phyloP scores from a whole-genome alignment of 2,797 vertebrate genomes.

The Argentina silus region DNA sequence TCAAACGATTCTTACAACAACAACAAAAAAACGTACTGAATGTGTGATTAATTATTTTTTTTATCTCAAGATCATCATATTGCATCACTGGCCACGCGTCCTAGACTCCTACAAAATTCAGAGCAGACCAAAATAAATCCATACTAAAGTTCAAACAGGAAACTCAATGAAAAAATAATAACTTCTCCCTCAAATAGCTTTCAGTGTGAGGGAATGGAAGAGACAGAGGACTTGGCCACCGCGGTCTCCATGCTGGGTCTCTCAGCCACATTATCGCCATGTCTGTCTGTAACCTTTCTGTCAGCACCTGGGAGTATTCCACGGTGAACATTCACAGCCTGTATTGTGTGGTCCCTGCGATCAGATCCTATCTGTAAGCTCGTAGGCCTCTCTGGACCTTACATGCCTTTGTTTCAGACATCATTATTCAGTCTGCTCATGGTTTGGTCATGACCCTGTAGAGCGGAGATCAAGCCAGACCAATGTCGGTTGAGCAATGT shows the following conservation, averaged over 20 bases:
- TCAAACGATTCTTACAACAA: no score
- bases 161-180: not conserved
- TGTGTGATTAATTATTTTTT: not conserved
- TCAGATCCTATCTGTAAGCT: not conserved
- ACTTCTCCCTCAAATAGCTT: not conserved
- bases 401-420: not conserved
- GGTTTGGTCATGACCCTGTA: not conserved
- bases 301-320: not conserved
- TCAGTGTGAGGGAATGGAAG: not conserved
- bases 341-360: not conserved
- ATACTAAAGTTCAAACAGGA: not conserved
- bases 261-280: not conserved
- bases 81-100: not conserved
- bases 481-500: not conserved
- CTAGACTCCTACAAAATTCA: not conserved
- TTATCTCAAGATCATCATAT: not conserved
- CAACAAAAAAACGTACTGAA: slow-evolving; percentile 11
- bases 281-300: not conserved
- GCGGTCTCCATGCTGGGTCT: no score
- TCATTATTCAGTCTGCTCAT: not conserved
- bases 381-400: not conserved
- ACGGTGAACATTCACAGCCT: not conserved
- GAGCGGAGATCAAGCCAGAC: not conserved
- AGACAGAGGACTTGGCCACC: no score
- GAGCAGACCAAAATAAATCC: not conserved